Conservation (phyloP, 2,888 invertebrate genomes). For the Apomyelois bistriatella region DNA sequence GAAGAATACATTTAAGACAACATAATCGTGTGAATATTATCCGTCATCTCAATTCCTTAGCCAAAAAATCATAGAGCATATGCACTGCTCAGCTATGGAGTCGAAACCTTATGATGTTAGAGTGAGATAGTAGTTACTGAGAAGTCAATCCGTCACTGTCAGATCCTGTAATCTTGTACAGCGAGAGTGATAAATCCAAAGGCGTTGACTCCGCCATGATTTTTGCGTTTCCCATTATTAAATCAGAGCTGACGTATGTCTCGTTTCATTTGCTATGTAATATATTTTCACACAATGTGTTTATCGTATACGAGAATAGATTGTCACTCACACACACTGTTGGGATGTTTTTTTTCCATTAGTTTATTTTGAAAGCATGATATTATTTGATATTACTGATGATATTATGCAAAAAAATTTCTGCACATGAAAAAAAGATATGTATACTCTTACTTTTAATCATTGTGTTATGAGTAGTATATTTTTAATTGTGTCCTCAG, state of each 20-base stretch:
- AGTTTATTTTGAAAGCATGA: background rate
- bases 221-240: slow-evolving; percentile 60
- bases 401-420: no score
- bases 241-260: slow-evolving; percentile 48
- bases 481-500: no score
- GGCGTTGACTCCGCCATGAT: slow-evolving; percentile 54
- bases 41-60: background rate
- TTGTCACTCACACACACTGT: background rate
- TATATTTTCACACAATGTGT: slow-evolving; percentile 19
- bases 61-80: background rate
- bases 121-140: slow-evolving; percentile 39
- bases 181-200: slow-evolving; percentile 67
- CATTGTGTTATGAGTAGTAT: no score
- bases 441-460: no score
- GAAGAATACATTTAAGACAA: no score
- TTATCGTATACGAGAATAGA: background rate
- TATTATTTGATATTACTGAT: no score
- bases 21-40: no score
- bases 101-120: slow-evolving; percentile 21
- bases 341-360: background rate
- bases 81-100: background rate
- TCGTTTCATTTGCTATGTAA: slow-evolving; percentile 30
- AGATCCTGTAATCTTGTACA: slow-evolving; percentile 71
- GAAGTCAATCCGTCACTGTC: slow-evolving; percentile 76
- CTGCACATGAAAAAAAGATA: no score